Evolutionary conservation across 2,113 vertebrate species (phyloP), one percentile per base, ranked within the genome.

Genomic region (Atlantisia rogersi): DNA sequence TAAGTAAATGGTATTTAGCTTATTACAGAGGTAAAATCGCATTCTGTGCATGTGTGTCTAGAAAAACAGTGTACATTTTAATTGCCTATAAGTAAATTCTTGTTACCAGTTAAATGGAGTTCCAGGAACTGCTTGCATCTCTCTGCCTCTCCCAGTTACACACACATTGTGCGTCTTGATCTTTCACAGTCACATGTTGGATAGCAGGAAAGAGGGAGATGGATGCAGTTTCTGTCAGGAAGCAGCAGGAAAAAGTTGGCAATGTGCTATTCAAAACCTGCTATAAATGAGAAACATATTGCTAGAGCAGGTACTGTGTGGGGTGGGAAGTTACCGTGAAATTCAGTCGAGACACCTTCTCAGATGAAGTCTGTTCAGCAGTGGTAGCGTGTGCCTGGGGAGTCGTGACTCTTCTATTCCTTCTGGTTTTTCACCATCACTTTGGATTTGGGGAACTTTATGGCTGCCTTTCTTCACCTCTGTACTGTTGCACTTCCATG

Each of bases 81-180:
- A 82, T 87, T 91, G 37, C 86, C 75, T 95, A 67, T 65, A 78
- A 87, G 71, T 82, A 67, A 96, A 97, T 96, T 96, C 68, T 87
- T 86, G 70, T 94, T 97, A 53, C 44, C 70, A 50, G 75, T 88
- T 95, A 97, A 96, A 79, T 39, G 86, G 56, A 88, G 74, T 92
- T 90, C 63, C 71, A 85, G 88, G 67, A 96, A 15, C 82, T 83
- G 46, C 93, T 97, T 69, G 22, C 44, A 28, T 74, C 48, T 83
- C 32, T 65, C 58, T 91, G 65, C 19, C 28, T 83, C 29, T 91
- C 82, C 64, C 48, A 85, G 63, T 82, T 69, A 21, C 82, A 44
- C 46, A 4, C 10, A 24, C 22, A 9, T 58, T 76, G 15, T 1
- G 2, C 4, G 2, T n/a, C 58, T 52, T 4, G 10, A 46, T 65